A percentile compares a stretch with the other conserved stretches of the same genome.
These are phyloP conservation scores for Bolborhynchus lineola DNA, from an alignment of 2,113 vertebrate genomes.

Conservation along the genomic window DNA sequence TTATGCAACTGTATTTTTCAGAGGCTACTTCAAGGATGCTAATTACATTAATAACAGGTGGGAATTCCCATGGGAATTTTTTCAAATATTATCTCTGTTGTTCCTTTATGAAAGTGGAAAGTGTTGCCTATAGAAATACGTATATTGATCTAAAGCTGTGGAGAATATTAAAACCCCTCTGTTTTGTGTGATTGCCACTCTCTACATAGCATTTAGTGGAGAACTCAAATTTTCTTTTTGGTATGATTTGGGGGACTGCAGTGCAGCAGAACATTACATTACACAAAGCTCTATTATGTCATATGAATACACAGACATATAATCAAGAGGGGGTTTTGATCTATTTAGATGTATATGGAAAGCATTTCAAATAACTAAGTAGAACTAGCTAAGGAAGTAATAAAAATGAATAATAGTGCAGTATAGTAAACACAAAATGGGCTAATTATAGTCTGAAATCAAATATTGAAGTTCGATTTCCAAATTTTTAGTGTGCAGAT, in stretches of 20 bases:
- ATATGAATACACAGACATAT: constrained; percentile 33
- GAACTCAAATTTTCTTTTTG: background rate
- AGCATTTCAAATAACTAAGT: constrained; percentile 53
- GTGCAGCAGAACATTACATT: constrained; percentile 48
- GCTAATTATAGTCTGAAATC: constrained; percentile 57
- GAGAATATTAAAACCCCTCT: background rate
- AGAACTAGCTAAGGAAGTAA: constrained; percentile 58
- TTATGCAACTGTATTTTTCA: constrained; percentile 30
- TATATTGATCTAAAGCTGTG: background rate
- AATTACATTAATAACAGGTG: constrained; percentile 38
- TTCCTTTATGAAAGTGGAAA: background rate
- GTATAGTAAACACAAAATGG: constrained; percentile 56
- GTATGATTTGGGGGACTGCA: constrained; percentile 36
- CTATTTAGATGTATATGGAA: constrained; percentile 53
- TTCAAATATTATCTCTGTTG: background rate
- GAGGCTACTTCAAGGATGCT: background rate
- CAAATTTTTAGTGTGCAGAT: constrained; percentile 58
- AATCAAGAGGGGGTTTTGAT: constrained; percentile 37
- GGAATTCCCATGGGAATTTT: constrained; percentile 44
- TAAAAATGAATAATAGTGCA: constrained; percentile 33
- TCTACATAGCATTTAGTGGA: background rate
- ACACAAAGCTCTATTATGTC: constrained; percentile 12
- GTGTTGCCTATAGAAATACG: background rate
- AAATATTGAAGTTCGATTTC: constrained; percentile 62
- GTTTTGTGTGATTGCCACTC: background rate